Evolutionary conservation across 2,888 invertebrate genomes (phyloP).

Genomic region (Drosophila rellima): DNA sequence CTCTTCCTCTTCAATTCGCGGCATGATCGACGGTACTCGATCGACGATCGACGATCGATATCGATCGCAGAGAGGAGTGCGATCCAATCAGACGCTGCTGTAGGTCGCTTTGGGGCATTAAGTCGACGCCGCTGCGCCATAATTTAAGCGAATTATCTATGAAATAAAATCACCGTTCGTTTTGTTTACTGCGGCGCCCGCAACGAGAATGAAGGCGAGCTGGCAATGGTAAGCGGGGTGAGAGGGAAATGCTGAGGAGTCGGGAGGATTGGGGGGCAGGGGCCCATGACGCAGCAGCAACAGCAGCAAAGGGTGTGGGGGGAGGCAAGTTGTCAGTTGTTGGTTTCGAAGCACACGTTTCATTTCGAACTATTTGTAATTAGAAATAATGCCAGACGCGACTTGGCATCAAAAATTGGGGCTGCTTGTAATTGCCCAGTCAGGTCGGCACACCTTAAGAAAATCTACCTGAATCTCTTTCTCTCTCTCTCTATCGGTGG

Average conservation of each 20-base stretch:
- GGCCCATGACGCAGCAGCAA: conserved; percentile 51
- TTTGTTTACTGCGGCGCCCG: conserved; percentile 57
- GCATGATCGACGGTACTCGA: conserved; percentile 69
- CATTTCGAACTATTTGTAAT: conserved; percentile 64
- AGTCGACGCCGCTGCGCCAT: conserved; percentile 73
- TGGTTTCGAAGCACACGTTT: conserved; percentile 41
- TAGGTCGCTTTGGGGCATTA: conserved; percentile 81
- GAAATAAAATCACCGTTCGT: conserved; percentile 80
- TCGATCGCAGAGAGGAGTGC: conserved; percentile 42
- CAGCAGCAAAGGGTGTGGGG: background rate
- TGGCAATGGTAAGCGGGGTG: conserved; percentile 18
- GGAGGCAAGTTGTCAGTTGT: conserved; percentile 15
- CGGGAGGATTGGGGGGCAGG: background rate
- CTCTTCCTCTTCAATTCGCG: conserved; percentile 44
- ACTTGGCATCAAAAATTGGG: conserved; percentile 13
- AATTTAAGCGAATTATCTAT: conserved; percentile 83
- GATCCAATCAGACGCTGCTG: conserved; percentile 78
- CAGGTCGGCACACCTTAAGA: conserved; percentile 44
- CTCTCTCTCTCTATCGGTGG: background rate
- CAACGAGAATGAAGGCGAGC: conserved; percentile 25
- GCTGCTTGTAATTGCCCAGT: conserved; percentile 48
- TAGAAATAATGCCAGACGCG: conserved; percentile 57
- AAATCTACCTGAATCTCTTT: background rate
- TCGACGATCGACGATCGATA: conserved; percentile 59
- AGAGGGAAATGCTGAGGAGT: background rate